Percentiles rank a stretch among this genome's conserved stretches.
Evolutionary conservation across 2,797 vertebrate species (phyloP).

Genomic region (Schizopygopsis malacanthus): DNA sequence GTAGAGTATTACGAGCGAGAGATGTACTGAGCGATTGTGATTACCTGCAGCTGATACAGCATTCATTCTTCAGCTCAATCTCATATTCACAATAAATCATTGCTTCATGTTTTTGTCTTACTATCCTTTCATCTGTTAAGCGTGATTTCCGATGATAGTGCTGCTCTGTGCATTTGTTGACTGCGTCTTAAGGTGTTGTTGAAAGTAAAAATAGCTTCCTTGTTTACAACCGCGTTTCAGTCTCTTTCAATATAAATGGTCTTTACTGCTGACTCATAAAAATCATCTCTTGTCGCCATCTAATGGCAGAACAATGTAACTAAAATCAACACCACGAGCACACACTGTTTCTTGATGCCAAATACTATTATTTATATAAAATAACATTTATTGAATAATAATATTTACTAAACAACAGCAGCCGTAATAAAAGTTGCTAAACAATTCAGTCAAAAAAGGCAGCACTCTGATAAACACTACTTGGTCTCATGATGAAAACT

Average conservation of each 20-base stretch:
- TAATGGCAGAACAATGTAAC: neutral
- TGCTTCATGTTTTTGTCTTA: neutral
- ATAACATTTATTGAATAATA: neutral
- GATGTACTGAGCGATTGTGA: no score
- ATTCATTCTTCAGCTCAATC: neutral
- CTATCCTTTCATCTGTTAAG: neutral
- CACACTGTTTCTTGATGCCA: no score
- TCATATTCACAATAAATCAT: neutral
- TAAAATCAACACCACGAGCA: neutral
- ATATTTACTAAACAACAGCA: neutral
- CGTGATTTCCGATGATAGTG: neutral
- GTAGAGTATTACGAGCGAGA: no score
- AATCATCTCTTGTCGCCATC: neutral
- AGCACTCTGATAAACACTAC: no score
- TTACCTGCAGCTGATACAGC: no score
- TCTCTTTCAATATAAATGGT: neutral
- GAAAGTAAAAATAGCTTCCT: neutral
- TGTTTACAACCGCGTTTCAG: neutral
- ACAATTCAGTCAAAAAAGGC: no score
- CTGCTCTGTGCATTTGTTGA: no score
- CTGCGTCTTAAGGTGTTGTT: neutral
- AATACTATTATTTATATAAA: neutral
- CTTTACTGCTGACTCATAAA: neutral
- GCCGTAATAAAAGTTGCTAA: neutral
- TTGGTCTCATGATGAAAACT: no score